Percentiles rank a stretch among this genome's conserved stretches.
Evolutionary conservation across 2,797 vertebrate genomes (phyloP).

Genomic region (Tenualosa ilisha): DNA sequence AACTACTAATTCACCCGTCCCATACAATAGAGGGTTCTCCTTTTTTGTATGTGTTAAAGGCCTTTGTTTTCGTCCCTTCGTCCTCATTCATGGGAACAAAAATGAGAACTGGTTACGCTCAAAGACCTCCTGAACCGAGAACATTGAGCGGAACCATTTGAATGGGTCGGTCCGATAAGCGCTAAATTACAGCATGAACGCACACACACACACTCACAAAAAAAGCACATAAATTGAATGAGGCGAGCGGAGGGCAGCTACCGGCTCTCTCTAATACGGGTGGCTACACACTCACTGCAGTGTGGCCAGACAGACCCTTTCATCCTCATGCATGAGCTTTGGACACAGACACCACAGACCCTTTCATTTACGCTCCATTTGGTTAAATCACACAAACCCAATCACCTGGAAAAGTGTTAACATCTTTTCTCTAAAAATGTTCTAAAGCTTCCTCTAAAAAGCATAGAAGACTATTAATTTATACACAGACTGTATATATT

Average conservation of each 20-base stretch:
- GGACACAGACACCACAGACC: neutral
- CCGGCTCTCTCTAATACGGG: neutral
- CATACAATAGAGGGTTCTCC: neutral
- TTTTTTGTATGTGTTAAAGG: neutral
- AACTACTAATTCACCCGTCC: neutral
- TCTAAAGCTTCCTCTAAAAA: neutral
- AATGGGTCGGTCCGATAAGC: slow-evolving; percentile 6
- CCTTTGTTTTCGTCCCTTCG: neutral
- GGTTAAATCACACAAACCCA: neutral
- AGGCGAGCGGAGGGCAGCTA: neutral
- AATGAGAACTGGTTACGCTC: neutral
- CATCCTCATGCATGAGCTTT: neutral
- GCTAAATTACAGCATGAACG: neutral
- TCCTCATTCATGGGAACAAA: slow-evolving; percentile 3
- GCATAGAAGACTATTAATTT: neutral
- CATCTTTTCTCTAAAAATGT: neutral
- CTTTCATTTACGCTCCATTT: neutral
- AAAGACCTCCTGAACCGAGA: slow-evolving; percentile 24
- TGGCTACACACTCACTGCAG: neutral
- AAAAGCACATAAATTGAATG: neutral
- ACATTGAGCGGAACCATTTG: slow-evolving; percentile 11
- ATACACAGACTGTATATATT: no score
- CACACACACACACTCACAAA: neutral
- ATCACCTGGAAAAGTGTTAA: neutral
- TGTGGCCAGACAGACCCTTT: neutral